Base-by-base conservation (phyloP, 2,888 invertebrate species). In the Cataglyphis cursor region DNA sequence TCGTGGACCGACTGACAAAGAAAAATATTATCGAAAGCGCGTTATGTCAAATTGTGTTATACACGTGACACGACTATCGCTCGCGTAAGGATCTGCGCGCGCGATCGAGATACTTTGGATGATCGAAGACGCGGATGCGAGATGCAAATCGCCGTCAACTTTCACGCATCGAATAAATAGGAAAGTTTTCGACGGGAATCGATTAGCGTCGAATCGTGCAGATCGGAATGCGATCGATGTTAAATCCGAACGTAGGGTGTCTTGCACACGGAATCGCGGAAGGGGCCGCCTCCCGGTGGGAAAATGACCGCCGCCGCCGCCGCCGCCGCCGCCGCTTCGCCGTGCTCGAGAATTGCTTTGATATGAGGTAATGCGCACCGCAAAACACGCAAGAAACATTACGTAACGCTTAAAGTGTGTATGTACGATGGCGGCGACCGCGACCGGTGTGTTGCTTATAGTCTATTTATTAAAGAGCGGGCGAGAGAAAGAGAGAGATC, bases 331-430 rank as follows among this genome's bases (percentile, higher is more conserved):
- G 24, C 24, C 24, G 24, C 24, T 1, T 6, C 31, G 76, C 84
- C 73, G 64, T 87, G 82, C 85, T 84, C 86, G 87, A 83, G 90
- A 91, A 90, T 90, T 91, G 91, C 91, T 91, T 90, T 84, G 90
- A 90, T 91, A 90, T 90, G 91, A 91, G 89, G 91, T 91, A 91
- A 91, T 90, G 88, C 88, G 88, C 89, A 81, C 88, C 85, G 87
- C 90, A 78, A 89, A 90, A 89, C 90, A 88, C 90, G 91, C 90
- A 88, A 91, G 88, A 89, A 78, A 61, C 57, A 74, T 91, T 91
- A 89, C 91, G 90, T 89, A 91, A 91, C 65, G 74, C 78, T 86
- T 86, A 59, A 84, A 88, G 86, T 87, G 83, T 85, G 70, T 86
- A 81, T 83, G 84, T 74, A 75, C 82, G 82, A 74, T 62, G 72